phyloP scores from a whole-genome alignment of 2,113 vertebrate genomes.

The Perccottus glenii region DNA sequence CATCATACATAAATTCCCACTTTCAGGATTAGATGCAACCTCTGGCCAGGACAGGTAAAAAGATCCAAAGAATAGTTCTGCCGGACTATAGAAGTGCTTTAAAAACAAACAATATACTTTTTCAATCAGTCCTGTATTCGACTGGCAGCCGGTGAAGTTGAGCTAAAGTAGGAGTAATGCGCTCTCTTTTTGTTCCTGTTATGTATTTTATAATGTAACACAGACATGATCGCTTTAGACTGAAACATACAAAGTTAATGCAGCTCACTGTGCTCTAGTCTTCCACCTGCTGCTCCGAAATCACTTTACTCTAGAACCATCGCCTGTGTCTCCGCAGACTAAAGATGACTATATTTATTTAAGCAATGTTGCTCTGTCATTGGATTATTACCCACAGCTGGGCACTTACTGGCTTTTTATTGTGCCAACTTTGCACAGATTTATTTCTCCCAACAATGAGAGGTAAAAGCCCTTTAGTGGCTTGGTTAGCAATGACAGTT shows the following conservation, averaged over 20 bases:
- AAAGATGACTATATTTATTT: conserved; percentile 22
- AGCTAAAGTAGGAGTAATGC: too few species aligned
- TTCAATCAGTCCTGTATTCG: too few species aligned
- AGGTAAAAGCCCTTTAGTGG: conserved; percentile 33
- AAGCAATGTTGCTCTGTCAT: conserved; percentile 18
- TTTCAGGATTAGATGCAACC: neutral
- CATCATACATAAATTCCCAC: neutral
- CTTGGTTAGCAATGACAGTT: conserved; percentile 33
- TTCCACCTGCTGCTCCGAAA: conserved; percentile 6
- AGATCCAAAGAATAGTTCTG: neutral
- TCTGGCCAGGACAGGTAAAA: neutral
- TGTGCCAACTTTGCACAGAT: conserved; percentile 24
- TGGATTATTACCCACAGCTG: conserved; percentile 29
- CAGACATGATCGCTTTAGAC: conserved; percentile 5
- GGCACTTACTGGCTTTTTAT: conserved; percentile 17
- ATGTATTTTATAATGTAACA: neutral
- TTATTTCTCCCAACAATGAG: conserved; percentile 38
- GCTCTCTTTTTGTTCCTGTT: too few species aligned
- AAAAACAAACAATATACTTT: too few species aligned
- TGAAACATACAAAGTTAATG: conserved; percentile 8
- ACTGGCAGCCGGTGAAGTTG: too few species aligned
- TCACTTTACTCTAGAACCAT: conserved; percentile 7
- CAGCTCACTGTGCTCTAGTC: conserved; percentile 1
- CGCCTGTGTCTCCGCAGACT: conserved; percentile 16
- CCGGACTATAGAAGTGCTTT: too few species aligned